These are phyloP conservation scores for Prorops nasuta DNA, from an alignment of 1,140 invertebrate genomes.

Conservation along the genomic window DNA sequence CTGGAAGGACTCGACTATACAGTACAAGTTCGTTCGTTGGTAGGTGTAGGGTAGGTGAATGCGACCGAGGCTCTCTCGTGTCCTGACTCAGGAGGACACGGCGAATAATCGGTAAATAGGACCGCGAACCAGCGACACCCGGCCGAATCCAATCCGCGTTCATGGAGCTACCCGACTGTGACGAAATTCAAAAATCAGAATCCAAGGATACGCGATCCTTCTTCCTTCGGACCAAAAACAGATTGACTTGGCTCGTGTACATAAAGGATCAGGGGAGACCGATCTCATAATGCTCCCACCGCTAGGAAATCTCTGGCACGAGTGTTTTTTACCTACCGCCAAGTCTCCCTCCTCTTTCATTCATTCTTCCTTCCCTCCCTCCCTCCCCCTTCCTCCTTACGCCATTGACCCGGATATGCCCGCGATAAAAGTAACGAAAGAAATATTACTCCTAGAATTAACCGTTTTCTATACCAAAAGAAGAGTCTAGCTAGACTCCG, in stretches of 20 bases:
- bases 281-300: too few relatives aligned
- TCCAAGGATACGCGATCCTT: background rate
- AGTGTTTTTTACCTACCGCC: too few relatives aligned
- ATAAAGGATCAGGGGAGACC: slow-evolving; percentile 19
- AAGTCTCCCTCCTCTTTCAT: too few relatives aligned
- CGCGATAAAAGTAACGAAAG: too few relatives aligned
- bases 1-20: background rate
- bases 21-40: background rate
- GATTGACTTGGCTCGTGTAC: slow-evolving; percentile 21
- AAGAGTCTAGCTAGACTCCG: too few relatives aligned
- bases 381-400: too few relatives aligned
- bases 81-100: slow-evolving; percentile 29
- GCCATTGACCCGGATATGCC: too few relatives aligned
- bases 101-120: slow-evolving; percentile 27
- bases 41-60: background rate
- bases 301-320: too few relatives aligned
- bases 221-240: background rate
- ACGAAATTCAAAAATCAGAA: slow-evolving; percentile 17
- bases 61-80: background rate
- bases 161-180: slow-evolving; percentile 26
- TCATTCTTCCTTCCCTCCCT: too few relatives aligned
- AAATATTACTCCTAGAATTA: too few relatives aligned
- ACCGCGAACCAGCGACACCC: slow-evolving; percentile 22
- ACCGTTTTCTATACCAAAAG: too few relatives aligned
- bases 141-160: slow-evolving; percentile 27